Conservation (phyloP, 2,113 vertebrate genomes). For the Macaca nemestrina region DNA sequence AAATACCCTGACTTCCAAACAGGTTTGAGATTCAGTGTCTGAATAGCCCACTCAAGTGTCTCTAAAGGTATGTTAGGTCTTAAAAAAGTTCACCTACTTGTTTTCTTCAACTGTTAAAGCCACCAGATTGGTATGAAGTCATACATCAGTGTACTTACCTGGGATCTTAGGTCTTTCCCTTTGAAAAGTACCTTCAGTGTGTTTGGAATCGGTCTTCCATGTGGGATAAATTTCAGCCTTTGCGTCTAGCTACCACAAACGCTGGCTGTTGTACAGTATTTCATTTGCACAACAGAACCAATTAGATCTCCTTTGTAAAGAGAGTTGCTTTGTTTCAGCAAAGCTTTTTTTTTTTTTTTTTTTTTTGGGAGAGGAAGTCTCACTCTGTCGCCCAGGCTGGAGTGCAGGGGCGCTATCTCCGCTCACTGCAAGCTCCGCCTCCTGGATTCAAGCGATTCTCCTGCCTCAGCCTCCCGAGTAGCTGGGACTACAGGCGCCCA, state of each 20-base stretch:
- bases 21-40: background rate
- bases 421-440: too few relatives aligned
- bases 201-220: background rate
- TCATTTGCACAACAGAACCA: background rate
- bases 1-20: background rate
- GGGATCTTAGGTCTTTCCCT: background rate
- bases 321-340: slow-evolving; percentile 2
- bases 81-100: background rate
- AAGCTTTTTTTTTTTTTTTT: background rate
- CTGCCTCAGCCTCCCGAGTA: too few relatives aligned
- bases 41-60: background rate
- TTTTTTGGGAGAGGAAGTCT: too few relatives aligned
- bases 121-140: background rate
- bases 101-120: background rate
- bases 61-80: background rate
- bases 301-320: slow-evolving; percentile 33
- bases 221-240: background rate
- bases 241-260: background rate
- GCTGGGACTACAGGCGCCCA: too few relatives aligned
- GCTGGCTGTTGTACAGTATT: background rate
- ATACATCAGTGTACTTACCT: background rate
- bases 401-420: too few relatives aligned
- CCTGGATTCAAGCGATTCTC: too few relatives aligned
- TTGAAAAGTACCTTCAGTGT: background rate
- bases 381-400: too few relatives aligned